phyloP scores from a whole-genome alignment of 2,888 invertebrate genomes.

The Aphelenchoides bicaudatus region DNA sequence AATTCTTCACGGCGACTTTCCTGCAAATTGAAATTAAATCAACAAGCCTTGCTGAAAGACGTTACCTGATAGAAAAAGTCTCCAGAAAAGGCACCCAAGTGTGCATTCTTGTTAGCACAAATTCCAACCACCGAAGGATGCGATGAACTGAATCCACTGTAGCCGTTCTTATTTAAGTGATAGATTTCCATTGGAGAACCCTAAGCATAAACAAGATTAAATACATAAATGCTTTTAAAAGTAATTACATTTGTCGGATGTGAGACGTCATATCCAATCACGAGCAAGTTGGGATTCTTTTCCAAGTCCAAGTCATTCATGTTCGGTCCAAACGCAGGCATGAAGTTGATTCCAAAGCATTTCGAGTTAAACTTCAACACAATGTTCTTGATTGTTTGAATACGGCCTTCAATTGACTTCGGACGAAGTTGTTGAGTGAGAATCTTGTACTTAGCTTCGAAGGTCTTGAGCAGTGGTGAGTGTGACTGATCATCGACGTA shows the following conservation, averaged over 20 bases:
- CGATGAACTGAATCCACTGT: not conserved
- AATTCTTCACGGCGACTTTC: slow-evolving; percentile 22
- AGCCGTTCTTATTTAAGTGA: no score
- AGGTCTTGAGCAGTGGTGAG: slow-evolving; percentile 22
- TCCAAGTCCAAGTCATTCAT: not conserved
- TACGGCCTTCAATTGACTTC: no score
- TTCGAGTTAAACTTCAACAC: slow-evolving; percentile 37
- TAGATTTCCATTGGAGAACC: no score
- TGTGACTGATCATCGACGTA: not conserved
- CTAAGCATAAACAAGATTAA: no score
- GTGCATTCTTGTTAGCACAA: slow-evolving; percentile 23
- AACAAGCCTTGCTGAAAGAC: not conserved
- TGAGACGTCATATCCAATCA: slow-evolving; percentile 38
- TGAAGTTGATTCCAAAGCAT: slow-evolving; percentile 30
- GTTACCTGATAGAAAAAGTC: slow-evolving; percentile 36
- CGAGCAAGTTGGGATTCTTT: slow-evolving; percentile 18
- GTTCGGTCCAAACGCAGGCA: slow-evolving; percentile 24
- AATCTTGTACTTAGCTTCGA: slow-evolving; percentile 26
- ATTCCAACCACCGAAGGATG: slow-evolving; percentile 35
- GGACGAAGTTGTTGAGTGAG: slow-evolving; percentile 31
- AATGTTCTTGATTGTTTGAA: slow-evolving; percentile 23
- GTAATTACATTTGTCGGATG: not conserved
- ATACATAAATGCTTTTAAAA: no score
- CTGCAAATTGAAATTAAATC: slow-evolving; percentile 1
- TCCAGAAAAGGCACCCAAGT: slow-evolving; percentile 28